Percentiles rank a stretch among this genome's conserved stretches.
phyloP scores from a whole-genome alignment of 2,888 invertebrate species.

The Cyrtodaria siliqua region DNA sequence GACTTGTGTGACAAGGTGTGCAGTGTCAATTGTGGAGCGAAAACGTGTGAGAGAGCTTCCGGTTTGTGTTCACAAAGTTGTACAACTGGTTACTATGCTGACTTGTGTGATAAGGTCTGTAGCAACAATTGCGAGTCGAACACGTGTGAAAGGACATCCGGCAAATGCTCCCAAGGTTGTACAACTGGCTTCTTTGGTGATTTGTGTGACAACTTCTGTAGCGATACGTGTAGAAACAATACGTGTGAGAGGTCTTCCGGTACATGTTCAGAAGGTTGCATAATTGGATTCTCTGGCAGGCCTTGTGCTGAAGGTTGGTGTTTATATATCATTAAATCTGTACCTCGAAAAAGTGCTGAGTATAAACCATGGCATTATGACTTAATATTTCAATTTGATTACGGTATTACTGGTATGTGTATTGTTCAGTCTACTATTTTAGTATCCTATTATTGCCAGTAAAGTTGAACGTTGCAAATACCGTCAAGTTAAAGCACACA shows the following conservation, averaged over 20 bases:
- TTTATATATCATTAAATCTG: too few relatives aligned
- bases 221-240: slow-evolving; percentile 9
- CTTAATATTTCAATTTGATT: too few relatives aligned
- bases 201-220: slow-evolving; percentile 55
- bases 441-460: too few relatives aligned
- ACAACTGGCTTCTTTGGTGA: slow-evolving; percentile 59
- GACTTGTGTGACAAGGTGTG: slow-evolving; percentile 54
- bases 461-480: too few relatives aligned
- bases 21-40: slow-evolving; percentile 51
- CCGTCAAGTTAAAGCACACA: too few relatives aligned
- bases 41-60: slow-evolving; percentile 28
- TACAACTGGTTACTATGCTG: slow-evolving; percentile 57
- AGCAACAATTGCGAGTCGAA: too few relatives aligned
- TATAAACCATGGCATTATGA: too few relatives aligned
- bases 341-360: too few relatives aligned
- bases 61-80: slow-evolving; percentile 60
- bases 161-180: slow-evolving; percentile 55
- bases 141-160: slow-evolving; percentile 4
- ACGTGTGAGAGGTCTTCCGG: slow-evolving; percentile 42
- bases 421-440: too few relatives aligned
- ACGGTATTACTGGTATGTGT: too few relatives aligned
- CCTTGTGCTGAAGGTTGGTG: too few relatives aligned
- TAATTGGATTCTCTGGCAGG: slow-evolving; percentile 42
- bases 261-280: slow-evolving; percentile 42
- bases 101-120: slow-evolving; percentile 54